phyloP scores from a whole-genome alignment of 2,888 invertebrate genomes.

The Andrena bucephala region DNA sequence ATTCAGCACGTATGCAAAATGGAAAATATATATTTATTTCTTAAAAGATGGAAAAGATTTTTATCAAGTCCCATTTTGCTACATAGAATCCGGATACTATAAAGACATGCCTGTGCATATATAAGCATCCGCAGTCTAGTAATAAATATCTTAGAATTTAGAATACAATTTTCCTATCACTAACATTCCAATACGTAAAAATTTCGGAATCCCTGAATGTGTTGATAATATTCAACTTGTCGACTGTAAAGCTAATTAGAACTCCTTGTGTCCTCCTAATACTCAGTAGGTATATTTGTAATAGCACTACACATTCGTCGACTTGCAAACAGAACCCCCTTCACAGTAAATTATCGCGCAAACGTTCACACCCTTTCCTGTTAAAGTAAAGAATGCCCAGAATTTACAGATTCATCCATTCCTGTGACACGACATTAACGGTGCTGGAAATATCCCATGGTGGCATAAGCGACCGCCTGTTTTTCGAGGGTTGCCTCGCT shows the following conservation, averaged over 20 bases:
- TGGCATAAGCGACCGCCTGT: slow-evolving; percentile 33
- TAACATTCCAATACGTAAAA: no score
- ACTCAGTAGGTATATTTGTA: not conserved
- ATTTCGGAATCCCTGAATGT: no score
- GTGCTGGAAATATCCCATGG: slow-evolving; percentile 1
- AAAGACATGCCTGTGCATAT: not conserved
- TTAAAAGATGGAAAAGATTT: not conserved
- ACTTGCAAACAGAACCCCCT: not conserved
- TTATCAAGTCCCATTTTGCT: not conserved
- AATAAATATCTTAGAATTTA: slow-evolving; percentile 4
- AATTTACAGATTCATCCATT: slow-evolving; percentile 22
- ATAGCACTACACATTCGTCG: not conserved
- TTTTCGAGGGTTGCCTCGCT: slow-evolving; percentile 56
- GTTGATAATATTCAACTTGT: no score
- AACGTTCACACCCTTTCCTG: slow-evolving; percentile 13
- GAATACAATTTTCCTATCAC: not conserved
- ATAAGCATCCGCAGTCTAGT: not conserved
- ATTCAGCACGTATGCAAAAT: no score
- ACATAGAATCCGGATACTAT: no score
- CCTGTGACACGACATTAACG: slow-evolving; percentile 30
- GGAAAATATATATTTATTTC: not conserved
- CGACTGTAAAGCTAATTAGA: no score
- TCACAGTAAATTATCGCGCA: not conserved
- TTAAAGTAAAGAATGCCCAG: not conserved
- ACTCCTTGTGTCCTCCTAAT: no score